Percentiles rank a stretch among this genome's conserved stretches.
Conservation (phyloP, 1,140 invertebrate species). For the Drosophila guanche region DNA sequence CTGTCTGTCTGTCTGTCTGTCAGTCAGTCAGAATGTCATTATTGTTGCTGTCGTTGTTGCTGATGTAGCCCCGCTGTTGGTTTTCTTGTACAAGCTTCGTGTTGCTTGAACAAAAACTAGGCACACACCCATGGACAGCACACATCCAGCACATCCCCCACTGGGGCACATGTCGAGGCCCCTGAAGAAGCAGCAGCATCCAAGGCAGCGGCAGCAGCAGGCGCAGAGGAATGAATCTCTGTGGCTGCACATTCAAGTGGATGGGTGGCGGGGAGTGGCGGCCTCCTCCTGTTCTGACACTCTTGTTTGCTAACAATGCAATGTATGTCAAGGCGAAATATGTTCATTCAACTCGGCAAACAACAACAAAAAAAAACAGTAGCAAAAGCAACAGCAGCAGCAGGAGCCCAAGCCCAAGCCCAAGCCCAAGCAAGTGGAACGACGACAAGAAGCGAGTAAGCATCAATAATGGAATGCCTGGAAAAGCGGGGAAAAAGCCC, state of each 20-base stretch:
- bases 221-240: constrained; percentile 35
- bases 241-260: constrained; percentile 56
- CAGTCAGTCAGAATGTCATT: constrained; percentile 77
- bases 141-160: not conserved
- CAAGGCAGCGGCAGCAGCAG: not conserved
- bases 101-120: constrained; percentile 75
- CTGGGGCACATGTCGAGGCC: constrained; percentile 32
- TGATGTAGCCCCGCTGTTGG: constrained; percentile 57
- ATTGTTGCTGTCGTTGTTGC: constrained; percentile 47
- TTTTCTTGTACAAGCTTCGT: constrained; percentile 75
- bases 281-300: constrained; percentile 53
- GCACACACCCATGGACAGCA: constrained; percentile 25
- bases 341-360: constrained; percentile 78
- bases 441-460: constrained; percentile 41
- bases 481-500: constrained; percentile 23
- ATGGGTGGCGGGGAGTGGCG: not conserved
- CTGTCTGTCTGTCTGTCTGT: constrained; percentile 9
- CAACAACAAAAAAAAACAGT: constrained; percentile 28
- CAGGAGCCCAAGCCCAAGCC: constrained; percentile 5
- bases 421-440: constrained; percentile 16
- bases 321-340: constrained; percentile 80
- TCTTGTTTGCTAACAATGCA: constrained; percentile 79
- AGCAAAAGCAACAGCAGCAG: not conserved
- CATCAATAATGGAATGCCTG: constrained; percentile 68
- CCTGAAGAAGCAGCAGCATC: constrained; percentile 10